These are phyloP conservation scores for Gobius niger DNA, from an alignment of 2,113 vertebrate genomes.

Conservation along the genomic window DNA sequence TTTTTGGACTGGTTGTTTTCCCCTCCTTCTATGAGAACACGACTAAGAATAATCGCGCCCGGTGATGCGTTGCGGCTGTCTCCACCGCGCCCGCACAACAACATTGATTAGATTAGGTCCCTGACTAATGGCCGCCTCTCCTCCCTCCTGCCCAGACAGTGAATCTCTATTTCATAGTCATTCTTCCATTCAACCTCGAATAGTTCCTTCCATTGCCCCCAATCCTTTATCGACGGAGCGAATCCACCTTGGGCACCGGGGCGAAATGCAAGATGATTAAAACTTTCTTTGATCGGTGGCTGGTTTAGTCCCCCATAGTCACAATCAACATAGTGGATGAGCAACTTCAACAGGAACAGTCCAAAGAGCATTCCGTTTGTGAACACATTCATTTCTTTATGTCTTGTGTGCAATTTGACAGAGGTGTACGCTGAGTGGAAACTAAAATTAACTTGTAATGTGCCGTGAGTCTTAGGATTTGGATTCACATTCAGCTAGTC, in stretches of 20 bases:
- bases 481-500: too few species aligned
- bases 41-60: conserved; percentile 69
- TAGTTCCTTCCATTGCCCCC: conserved; percentile 42
- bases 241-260: conserved; percentile 32
- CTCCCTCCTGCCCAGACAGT: conserved; percentile 62
- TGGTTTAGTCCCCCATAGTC: too few species aligned
- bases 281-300: conserved; percentile 29
- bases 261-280: conserved; percentile 38
- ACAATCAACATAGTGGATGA: too few species aligned
- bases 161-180: conserved; percentile 72
- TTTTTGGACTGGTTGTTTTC: conserved; percentile 21
- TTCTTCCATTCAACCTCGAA: conserved; percentile 52
- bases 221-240: conserved; percentile 50
- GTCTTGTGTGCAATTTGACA: too few species aligned
- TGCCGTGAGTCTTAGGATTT: too few species aligned
- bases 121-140: conserved; percentile 72
- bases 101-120: conserved; percentile 71
- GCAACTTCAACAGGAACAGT: too few species aligned
- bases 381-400: too few species aligned
- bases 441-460: too few species aligned
- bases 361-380: too few species aligned
- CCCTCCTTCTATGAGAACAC: conserved; percentile 53
- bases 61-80: conserved; percentile 60
- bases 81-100: conserved; percentile 65
- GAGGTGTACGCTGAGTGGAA: too few species aligned